Evolutionary conservation across 1,140 invertebrate species (phyloP).

Genomic region (Solenopsis fugax): DNA sequence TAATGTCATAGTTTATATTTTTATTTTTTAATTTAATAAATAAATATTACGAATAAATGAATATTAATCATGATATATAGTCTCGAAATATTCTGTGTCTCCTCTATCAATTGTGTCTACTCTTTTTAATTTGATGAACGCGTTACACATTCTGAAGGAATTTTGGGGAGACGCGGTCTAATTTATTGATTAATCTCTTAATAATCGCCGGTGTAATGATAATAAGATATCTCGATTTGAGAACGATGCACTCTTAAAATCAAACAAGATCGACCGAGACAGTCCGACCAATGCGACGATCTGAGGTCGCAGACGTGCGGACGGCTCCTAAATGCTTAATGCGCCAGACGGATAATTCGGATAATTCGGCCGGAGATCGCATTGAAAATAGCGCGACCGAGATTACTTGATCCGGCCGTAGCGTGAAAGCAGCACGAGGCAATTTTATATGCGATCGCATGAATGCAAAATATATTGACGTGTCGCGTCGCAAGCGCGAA

Average conservation of each 20-base stretch:
- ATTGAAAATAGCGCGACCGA: slow-evolving; percentile 79
- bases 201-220: background rate
- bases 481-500: slow-evolving; percentile 17
- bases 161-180: background rate
- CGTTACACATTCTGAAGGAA: background rate
- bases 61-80: background rate
- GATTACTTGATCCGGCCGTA: slow-evolving; percentile 71
- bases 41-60: background rate
- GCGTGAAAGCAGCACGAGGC: slow-evolving; percentile 62
- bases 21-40: background rate
- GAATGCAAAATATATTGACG: slow-evolving; percentile 47
- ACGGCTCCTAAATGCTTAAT: slow-evolving; percentile 80
- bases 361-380: slow-evolving; percentile 79
- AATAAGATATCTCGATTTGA: slow-evolving; percentile 4
- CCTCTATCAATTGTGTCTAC: too few relatives aligned
- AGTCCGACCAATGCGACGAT: slow-evolving; percentile 31
- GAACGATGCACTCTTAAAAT: slow-evolving; percentile 57
- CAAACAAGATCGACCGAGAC: slow-evolving; percentile 60
- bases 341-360: slow-evolving; percentile 80
- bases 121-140: slow-evolving; percentile 8
- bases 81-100: background rate
- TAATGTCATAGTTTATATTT: background rate
- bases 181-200: slow-evolving; percentile 11
- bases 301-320: slow-evolving; percentile 71
- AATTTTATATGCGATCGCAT: slow-evolving; percentile 68